phyloP scores from a whole-genome alignment of 2,113 vertebrate genomes.

The Anhinga anhinga region DNA sequence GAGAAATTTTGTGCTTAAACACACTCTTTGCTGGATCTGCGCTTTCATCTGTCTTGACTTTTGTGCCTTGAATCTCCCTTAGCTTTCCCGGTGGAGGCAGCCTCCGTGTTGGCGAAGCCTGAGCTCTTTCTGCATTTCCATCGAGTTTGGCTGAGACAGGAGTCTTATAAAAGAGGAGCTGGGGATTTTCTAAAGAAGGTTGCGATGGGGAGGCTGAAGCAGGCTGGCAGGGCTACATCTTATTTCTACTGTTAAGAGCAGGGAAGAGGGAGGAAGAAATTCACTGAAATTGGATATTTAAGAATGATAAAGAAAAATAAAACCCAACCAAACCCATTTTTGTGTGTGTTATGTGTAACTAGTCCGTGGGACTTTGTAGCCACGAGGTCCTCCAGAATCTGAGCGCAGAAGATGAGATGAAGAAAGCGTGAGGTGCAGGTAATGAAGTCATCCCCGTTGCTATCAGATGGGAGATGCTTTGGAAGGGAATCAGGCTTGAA shows the following conservation, averaged over 20 bases:
- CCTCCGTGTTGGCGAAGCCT: background rate
- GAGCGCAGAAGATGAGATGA: background rate
- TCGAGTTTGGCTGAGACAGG: background rate
- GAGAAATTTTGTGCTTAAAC: background rate
- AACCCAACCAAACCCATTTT: background rate
- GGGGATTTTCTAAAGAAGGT: background rate
- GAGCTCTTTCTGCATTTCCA: accelerated
- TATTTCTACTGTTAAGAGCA: background rate
- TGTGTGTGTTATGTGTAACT: background rate
- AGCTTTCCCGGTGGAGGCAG: background rate
- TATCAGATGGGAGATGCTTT: background rate
- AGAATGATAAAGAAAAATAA: background rate
- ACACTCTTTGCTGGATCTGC: background rate
- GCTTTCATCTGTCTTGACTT: background rate
- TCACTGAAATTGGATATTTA: background rate
- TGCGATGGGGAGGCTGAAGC: background rate
- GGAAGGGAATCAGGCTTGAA: background rate
- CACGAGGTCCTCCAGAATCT: background rate
- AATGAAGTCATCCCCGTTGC: background rate
- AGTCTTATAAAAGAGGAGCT: background rate
- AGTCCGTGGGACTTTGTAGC: background rate
- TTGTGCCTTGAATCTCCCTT: background rate
- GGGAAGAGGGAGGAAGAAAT: background rate
- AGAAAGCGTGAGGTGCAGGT: background rate
- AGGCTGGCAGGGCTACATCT: background rate